Base-by-base conservation (phyloP, 2,797 vertebrate genomes). In the Lacerta agilis region DNA sequence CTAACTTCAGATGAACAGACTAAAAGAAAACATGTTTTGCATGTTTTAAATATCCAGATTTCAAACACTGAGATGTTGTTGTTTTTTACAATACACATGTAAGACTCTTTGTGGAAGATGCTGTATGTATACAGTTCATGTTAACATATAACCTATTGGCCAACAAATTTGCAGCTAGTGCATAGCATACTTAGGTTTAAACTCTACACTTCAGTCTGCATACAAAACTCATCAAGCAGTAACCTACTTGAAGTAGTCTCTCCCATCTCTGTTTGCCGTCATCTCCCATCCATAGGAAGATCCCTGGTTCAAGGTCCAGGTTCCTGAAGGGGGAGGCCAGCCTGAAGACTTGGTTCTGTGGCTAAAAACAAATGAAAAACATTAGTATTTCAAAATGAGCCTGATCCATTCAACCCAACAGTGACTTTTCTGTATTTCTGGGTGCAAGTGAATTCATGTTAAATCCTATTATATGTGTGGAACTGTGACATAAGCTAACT, bases 241-340 rank as follows among this genome's bases (percentile, higher is more conserved):
- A 58, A 88, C 96, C 96, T 96, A 99, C 99, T 97, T 98, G 97
- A 98, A 99, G 97, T 97, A 99, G 94, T 99, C 98, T 96, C 98
- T 97, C 92, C 98, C 98, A 96, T 99, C 98, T 98, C 98, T 98
- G 97, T 96, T 98, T 96, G 98, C 96, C 91, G 96, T 98, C 98
- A 98, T 98, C 97, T 99, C 99, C 99, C 98, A 99, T 97, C 98
- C 98, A 97, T 99, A 98, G 94, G 98, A 97, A 94, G 98, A 97
- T 89, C 98, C 98, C 97, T 98, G 98, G 89, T 98, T 97, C 94
- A 98, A 95, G 88, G 96, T 97, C 98, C 98, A 99, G 96, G 98
- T 98, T 95, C 98, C 98, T 77, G 98, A 97, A 91, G 98, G 97
- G 92, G 98, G 97, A 25, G 98, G 98, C 98, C 98, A 99, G 96